Conservation (phyloP, 92 coral and sea anemone species). For the Paragorgia papillata region DNA sequence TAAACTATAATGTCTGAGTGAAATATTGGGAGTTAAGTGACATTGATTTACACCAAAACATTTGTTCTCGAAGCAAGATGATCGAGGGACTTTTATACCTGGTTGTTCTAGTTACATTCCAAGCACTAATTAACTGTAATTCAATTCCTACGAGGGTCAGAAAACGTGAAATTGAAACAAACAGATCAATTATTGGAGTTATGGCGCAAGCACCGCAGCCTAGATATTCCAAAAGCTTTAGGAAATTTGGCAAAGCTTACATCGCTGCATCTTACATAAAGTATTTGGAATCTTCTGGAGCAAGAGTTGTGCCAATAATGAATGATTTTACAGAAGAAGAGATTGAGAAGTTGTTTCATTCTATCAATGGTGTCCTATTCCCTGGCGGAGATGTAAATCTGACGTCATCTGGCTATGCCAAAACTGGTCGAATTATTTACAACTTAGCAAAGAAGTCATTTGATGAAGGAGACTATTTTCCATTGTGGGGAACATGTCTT, state of each 20-base stretch:
- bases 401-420: slow-evolving; percentile 64
- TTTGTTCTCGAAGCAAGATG: too few species aligned
- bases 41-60: too few species aligned
- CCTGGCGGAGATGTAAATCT: slow-evolving; percentile 88
- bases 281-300: slow-evolving; percentile 54
- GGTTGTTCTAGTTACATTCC: too few species aligned
- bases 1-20: too few species aligned
- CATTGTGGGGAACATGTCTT: slow-evolving; percentile 95
- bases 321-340: slow-evolving; percentile 68
- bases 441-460: slow-evolving; percentile 82
- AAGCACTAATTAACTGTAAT: too few species aligned
- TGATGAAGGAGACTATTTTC: slow-evolving; percentile 83
- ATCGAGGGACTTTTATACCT: too few species aligned
- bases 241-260: slow-evolving; percentile 54
- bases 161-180: background rate
- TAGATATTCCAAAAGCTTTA: slow-evolving; percentile 19
- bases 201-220: slow-evolving; percentile 37
- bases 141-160: too few species aligned
- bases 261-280: slow-evolving; percentile 55
- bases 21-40: too few species aligned
- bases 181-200: slow-evolving; percentile 14
- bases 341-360: slow-evolving; percentile 65
- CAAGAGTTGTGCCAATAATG: slow-evolving; percentile 54
- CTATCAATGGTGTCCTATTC: slow-evolving; percentile 88
- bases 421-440: slow-evolving; percentile 67